phyloP scores from a whole-genome alignment of 1,140 invertebrate species.

The Dendroctonus ponderosae region DNA sequence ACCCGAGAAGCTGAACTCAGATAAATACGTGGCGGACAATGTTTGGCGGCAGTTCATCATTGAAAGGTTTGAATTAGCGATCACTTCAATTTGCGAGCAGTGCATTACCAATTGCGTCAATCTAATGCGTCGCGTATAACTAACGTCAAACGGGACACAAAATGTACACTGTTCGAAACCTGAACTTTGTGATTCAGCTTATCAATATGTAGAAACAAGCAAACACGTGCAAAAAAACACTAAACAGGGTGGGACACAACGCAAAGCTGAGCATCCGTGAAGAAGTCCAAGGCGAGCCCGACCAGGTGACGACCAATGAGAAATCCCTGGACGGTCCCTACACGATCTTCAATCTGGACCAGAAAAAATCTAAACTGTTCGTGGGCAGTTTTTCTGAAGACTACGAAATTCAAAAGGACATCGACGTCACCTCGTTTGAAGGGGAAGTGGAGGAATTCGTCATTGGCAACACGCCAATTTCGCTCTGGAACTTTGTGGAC shows the following conservation, averaged over 20 bases:
- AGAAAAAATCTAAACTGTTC: conserved; percentile 81
- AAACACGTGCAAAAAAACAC: conserved; percentile 1
- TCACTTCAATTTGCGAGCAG: conserved; percentile 1
- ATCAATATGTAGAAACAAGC: not conserved
- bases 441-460: conserved; percentile 89
- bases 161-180: too few species aligned
- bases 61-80: conserved; percentile 64
- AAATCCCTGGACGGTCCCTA: conserved; percentile 66
- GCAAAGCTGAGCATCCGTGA: conserved; percentile 79
- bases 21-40: conserved; percentile 76
- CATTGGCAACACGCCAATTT: conserved; percentile 84
- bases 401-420: conserved; percentile 65
- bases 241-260: conserved; percentile 73
- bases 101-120: not conserved
- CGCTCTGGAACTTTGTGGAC: conserved; percentile 90
- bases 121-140: too few species aligned
- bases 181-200: too few species aligned
- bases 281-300: conserved; percentile 60
- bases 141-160: too few species aligned
- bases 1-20: conserved; percentile 65
- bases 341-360: conserved; percentile 84
- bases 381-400: conserved; percentile 82
- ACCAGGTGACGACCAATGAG: conserved; percentile 57
- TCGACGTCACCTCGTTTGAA: conserved; percentile 74
- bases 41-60: conserved; percentile 89